Evolutionary conservation across 2,113 vertebrate species (phyloP), one percentile per base, ranked within the genome.

Genomic region (Siniperca knerii): DNA sequence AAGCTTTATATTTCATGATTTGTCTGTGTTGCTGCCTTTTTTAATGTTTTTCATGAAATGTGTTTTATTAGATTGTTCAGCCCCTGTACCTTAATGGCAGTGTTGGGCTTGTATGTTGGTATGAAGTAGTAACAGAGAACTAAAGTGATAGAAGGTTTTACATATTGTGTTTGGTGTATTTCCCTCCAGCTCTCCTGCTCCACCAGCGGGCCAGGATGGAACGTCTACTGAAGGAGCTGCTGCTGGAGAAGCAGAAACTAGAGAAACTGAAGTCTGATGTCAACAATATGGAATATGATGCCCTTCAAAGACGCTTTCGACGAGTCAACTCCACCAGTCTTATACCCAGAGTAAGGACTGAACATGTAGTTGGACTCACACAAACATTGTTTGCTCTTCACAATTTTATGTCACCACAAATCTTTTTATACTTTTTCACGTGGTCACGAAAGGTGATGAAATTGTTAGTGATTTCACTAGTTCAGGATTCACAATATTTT

Each of bases 161-260:
- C 11, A 0, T 33, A 60, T 69, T 48, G 9, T 25, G 16, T 77
- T 29, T 64, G 23, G 10, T 85, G 62, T 54, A 13, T 78, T 46
- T 76, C 13, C 71, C 29, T 52, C 21, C 91, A 99, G 98, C 98
- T 87, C 97, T 99, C 91, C 94, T 99, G 91, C 97, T 99, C 89
- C 98, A 99, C 95, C 98, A 99, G 72, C 96, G 98, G 82, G 98
- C 98, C 85, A 96, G 98, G 93, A 99, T 99, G 98, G 98, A 99
- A 96, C 97, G 98, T 81, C 95, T 99, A 91, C 90, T 97, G 93
- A 99, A 99, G 94, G 98, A 98, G 29, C 94, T 99, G 90, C 95
- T 95, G 92, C 85, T 97, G 88, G 98, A 99, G 94, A 96, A 95
- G 83, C 97, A 99, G 89, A 98, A 98, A 84, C 96, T 99, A 8